Evolutionary conservation across 2,888 invertebrate genomes (phyloP), one percentile per base, ranked within the genome.

Genomic region (Stenodera caucasica): DNA sequence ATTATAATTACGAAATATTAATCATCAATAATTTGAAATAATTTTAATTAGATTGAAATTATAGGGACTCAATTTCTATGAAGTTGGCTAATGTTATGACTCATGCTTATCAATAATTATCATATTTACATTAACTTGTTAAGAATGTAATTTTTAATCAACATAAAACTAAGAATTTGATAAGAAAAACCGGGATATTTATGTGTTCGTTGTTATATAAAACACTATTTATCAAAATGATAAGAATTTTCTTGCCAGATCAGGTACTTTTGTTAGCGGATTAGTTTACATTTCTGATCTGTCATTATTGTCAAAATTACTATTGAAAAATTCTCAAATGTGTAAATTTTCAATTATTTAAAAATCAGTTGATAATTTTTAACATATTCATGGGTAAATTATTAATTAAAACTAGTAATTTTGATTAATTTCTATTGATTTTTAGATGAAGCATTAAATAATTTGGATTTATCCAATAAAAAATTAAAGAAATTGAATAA

Each of bases 401-500:
- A n/a, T 33, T 2, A 49, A 45, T 45, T 45, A 2, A 12, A 23
- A 14, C 6, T 53, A 4, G 32, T 32, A 45, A 57, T 33, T 29
- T 29, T 49, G 29, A 54, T 14, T 29, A 14, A 15, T 37, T 60
- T 53, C n/a, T 57, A 26, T 40, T 54, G 7, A 21, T 53, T 52
- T 69, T 14, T 66, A 72, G 77, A 76, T 68, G 73, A 75, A 67
- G 58, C 63, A 57, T 64, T 71, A 58, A 86, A 86, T 74, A 85
- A 85, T 55, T 82, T 94, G 75, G 90, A 94, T 82, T 83, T 93
- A 70, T 90, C 91, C 65, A 88, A 87, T 78, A 89, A 89, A 81
- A 89, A 89, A 76, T 82, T 94, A 70, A 92, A 91, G 79, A 93
- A 92, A 84, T 84, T 94, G 73, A 86, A 86, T 78, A 88, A 89